Base-by-base conservation (phyloP, 1,140 invertebrate species). In the Panagrolaimus sp. region DNA sequence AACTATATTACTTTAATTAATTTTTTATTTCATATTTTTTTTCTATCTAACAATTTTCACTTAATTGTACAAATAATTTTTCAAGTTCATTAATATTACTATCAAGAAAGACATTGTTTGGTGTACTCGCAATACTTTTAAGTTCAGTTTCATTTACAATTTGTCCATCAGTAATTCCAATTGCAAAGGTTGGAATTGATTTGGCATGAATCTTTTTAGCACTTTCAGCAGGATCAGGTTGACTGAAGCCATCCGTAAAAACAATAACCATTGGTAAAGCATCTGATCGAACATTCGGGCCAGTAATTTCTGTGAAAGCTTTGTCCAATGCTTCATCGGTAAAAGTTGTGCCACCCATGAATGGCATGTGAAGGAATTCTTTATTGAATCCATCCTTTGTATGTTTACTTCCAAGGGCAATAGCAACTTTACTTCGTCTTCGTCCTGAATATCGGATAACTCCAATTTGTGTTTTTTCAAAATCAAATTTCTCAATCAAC, bases 211-310 rank as follows among this genome's bases (percentile, higher is more conserved):
- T n/a, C 8, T 58, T 58, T 58, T 58, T 28, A 24, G 52, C 52
- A 2, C 10, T 17, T 21, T 21, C 15, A 1, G 52, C 21, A 17
- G 52, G 52, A 28, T 58, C 52, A 2, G 21, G 21, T 58, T 28
- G 52, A 28, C 52, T 58, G 17, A 58, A 58, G 5, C 52, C 52
- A 58, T 58, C 52, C 14, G 52, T 58, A 28, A 58, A 58, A 58
- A 58, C 52, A 21, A 58, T 58, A 8, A 58, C 52, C 21, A 58
- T 58, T 14, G 52, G 52, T 21, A 26, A 28, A 12, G 52, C 52
- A 58, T 21, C 21, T 58, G 52, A 10, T n/a, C 52, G 52, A 26
- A 28, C 52, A 58, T 58, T 28, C 17, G 52, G 52, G n/a, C 52
- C 52, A 14, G 52, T 58, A 28, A 58, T 58, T 58, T 58, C 52